Evolutionary conservation across 2,888 invertebrate species (phyloP).

Genomic region (Drosophila picticornis): DNA sequence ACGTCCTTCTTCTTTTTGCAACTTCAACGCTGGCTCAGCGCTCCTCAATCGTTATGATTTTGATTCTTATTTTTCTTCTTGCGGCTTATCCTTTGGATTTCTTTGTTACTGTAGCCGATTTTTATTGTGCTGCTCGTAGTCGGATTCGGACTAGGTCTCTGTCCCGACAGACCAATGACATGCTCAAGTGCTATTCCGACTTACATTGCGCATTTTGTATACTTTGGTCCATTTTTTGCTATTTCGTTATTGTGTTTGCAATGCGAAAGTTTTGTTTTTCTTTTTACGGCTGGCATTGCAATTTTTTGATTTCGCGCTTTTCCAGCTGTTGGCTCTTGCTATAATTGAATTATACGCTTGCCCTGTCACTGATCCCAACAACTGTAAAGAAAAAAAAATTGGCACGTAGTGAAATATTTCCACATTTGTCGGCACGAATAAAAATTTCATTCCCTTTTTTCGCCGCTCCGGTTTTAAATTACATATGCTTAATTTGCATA

Average conservation of each 20-base stretch:
- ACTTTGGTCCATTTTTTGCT: constrained; percentile 22
- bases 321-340: constrained; percentile 33
- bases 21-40: constrained; percentile 35
- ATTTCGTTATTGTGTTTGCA: constrained; percentile 31
- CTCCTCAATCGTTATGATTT: constrained; percentile 58
- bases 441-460: constrained; percentile 16
- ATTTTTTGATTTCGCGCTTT: constrained; percentile 50
- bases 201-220: constrained; percentile 53
- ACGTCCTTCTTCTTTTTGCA: not conserved
- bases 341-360: constrained; percentile 69
- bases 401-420: constrained; percentile 41
- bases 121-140: constrained; percentile 17
- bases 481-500: constrained; percentile 41
- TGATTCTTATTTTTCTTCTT: constrained; percentile 13
- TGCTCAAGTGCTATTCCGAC: constrained; percentile 49
- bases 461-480: constrained; percentile 18
- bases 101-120: constrained; percentile 43
- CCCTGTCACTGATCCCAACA: constrained; percentile 20
- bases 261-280: constrained; percentile 13
- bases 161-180: constrained; percentile 33
- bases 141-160: not conserved
- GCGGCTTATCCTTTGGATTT: constrained; percentile 54
- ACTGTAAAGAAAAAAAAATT: constrained; percentile 15
- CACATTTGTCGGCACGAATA: constrained; percentile 22
- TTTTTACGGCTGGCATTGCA: constrained; percentile 43